Conservation (phyloP, 2,888 invertebrate genomes). For the Standfussiana lucernea region DNA sequence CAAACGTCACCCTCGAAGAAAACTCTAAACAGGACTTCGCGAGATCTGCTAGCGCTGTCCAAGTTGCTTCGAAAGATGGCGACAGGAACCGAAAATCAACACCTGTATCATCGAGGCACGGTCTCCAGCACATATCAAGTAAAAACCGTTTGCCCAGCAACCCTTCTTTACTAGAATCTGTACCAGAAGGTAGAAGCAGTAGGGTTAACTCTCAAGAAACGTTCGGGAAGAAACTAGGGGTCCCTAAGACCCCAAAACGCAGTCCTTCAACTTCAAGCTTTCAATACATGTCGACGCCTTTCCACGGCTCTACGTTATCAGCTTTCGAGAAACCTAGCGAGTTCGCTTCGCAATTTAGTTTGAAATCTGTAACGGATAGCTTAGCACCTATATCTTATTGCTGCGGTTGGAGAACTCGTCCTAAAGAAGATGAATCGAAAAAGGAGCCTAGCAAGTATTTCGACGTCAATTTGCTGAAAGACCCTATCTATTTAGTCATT, state of each 20-base stretch:
- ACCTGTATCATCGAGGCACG: slow-evolving; percentile 82
- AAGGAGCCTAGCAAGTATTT: slow-evolving; percentile 92
- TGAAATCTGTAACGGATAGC: slow-evolving; percentile 92
- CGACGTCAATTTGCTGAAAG: slow-evolving; percentile 93
- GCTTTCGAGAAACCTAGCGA: slow-evolving; percentile 94
- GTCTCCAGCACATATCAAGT: slow-evolving; percentile 91
- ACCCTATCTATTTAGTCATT: slow-evolving; percentile 95
- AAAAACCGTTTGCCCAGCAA: slow-evolving; percentile 92
- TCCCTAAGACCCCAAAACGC: slow-evolving; percentile 90
- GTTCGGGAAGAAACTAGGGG: slow-evolving; percentile 82
- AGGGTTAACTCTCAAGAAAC: slow-evolving; percentile 83
- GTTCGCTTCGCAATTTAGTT: slow-evolving; percentile 94
- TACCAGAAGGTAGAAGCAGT: slow-evolving; percentile 91
- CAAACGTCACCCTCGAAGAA: slow-evolving; percentile 77
- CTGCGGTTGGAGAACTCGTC: slow-evolving; percentile 81
- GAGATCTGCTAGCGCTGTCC: slow-evolving; percentile 93
- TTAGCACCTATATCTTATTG: slow-evolving; percentile 86
- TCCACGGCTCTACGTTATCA: slow-evolving; percentile 95
- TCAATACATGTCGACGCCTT: slow-evolving; percentile 96
- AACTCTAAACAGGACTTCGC: slow-evolving; percentile 85
- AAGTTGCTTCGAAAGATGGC: slow-evolving; percentile 89
- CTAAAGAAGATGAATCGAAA: slow-evolving; percentile 79
- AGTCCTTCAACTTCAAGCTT: slow-evolving; percentile 95
- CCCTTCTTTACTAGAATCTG: slow-evolving; percentile 92
- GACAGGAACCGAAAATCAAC: slow-evolving; percentile 83